These are phyloP conservation scores for Schizopygopsis pylzovi DNA, from an alignment of 2,797 vertebrate genomes.

Conservation along the genomic window DNA sequence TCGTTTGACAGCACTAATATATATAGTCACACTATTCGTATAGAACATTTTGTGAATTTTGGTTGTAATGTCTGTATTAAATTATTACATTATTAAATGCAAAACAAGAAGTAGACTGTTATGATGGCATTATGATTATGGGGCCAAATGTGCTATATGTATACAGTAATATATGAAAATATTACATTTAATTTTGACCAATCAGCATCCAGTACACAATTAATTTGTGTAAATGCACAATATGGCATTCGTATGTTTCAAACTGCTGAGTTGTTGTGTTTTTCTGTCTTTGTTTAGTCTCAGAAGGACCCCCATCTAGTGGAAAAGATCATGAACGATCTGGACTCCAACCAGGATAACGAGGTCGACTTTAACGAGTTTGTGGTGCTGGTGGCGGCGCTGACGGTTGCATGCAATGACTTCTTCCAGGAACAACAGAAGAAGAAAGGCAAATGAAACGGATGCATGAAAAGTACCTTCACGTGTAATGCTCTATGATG, in stretches of 20 bases:
- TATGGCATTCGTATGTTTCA: neutral
- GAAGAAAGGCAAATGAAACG: conserved; percentile 62
- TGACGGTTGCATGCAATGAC: conserved; percentile 91
- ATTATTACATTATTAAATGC: too few relatives aligned
- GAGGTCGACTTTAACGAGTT: conserved; percentile 96
- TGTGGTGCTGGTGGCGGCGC: conserved; percentile 86
- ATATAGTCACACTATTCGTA: too few relatives aligned
- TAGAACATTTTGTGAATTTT: too few relatives aligned
- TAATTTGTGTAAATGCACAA: neutral
- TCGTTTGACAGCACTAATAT: too few relatives aligned
- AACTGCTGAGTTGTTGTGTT: neutral
- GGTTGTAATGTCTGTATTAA: too few relatives aligned
- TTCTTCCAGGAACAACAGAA: conserved; percentile 90
- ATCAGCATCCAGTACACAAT: neutral
- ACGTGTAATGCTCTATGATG: conserved; percentile 10
- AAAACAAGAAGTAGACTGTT: too few relatives aligned
- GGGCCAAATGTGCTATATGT: too few relatives aligned
- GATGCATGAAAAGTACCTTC: neutral
- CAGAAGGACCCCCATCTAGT: conserved; percentile 88
- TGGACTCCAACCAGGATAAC: conserved; percentile 91
- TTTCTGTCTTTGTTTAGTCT: conserved; percentile 71
- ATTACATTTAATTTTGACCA: neutral
- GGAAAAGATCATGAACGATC: conserved; percentile 93
- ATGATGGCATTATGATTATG: too few relatives aligned
- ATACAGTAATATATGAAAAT: too few relatives aligned